These are phyloP conservation scores for Andrena hattorfiana DNA, from an alignment of 2,888 invertebrate species.

Conservation along the genomic window DNA sequence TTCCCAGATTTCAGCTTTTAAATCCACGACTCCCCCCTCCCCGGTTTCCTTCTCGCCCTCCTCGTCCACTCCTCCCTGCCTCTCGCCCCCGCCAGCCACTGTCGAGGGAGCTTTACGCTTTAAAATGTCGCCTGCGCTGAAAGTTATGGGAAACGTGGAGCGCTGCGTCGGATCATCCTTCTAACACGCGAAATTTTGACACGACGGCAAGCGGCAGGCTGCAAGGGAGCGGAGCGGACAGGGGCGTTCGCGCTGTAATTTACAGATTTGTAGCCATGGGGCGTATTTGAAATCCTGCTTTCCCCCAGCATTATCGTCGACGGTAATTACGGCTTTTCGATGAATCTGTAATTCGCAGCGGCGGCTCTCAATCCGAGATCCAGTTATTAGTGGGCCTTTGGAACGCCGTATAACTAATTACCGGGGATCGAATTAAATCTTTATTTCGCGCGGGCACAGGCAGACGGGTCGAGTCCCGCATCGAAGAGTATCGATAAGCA, in stretches of 20 bases:
- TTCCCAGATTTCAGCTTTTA: slow-evolving; percentile 48
- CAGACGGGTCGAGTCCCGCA: neutral
- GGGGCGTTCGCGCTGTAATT: slow-evolving; percentile 32
- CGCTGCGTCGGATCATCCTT: slow-evolving; percentile 12
- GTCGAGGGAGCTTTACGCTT: slow-evolving; percentile 6
- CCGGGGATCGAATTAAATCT: slow-evolving; percentile 56
- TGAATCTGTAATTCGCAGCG: slow-evolving; percentile 48
- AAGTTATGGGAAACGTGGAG: slow-evolving; percentile 38
- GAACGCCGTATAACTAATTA: slow-evolving; percentile 46
- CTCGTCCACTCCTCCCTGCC: neutral
- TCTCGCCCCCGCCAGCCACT: neutral
- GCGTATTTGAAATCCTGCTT: slow-evolving; percentile 50
- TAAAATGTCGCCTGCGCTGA: neutral
- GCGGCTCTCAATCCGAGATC: slow-evolving; percentile 42
- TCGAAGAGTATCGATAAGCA: slow-evolving; percentile 52
- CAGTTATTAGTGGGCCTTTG: slow-evolving; percentile 47
- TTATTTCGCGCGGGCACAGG: slow-evolving; percentile 23
- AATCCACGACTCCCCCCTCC: slow-evolving; percentile 8
- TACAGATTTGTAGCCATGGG: slow-evolving; percentile 39
- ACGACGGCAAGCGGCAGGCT: no score
- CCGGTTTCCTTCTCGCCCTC: slow-evolving; percentile 8
- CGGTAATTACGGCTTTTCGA: slow-evolving; percentile 53
- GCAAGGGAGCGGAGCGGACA: no score
- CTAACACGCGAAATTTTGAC: slow-evolving; percentile 36
- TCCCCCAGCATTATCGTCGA: slow-evolving; percentile 31